These are phyloP conservation scores for Lophius americanus DNA, from an alignment of 2,797 vertebrate species.

Conservation along the genomic window DNA sequence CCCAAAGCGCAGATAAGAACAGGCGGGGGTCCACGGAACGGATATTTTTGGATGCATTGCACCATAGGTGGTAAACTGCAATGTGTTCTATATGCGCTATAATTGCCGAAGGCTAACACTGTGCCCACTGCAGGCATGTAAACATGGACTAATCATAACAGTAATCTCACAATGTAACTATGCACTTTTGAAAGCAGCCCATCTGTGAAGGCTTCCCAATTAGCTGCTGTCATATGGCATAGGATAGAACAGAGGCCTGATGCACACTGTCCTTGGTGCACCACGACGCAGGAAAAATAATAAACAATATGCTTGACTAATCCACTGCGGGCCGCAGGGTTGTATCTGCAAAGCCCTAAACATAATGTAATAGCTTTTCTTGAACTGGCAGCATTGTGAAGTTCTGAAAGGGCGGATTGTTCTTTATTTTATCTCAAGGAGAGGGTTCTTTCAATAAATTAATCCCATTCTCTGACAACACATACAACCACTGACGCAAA, in stretches of 20 bases:
- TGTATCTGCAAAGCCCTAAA: constrained; percentile 36
- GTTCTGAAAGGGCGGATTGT: constrained; percentile 36
- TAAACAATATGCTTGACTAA: constrained; percentile 39
- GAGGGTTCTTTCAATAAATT: constrained; percentile 31
- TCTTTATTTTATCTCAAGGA: constrained; percentile 39
- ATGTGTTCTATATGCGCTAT: constrained; percentile 17
- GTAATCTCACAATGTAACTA: constrained; percentile 58
- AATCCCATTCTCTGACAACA: constrained; percentile 38
- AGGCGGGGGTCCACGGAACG: neutral
- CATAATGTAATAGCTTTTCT: constrained; percentile 31
- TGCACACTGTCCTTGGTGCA: constrained; percentile 28
- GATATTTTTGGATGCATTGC: constrained; percentile 20
- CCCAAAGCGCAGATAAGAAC: neutral
- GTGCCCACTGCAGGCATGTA: constrained; percentile 43
- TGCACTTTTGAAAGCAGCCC: constrained; percentile 57
- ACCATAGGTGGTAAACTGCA: constrained; percentile 30
- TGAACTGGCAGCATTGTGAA: constrained; percentile 16
- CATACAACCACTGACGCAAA: constrained; percentile 33
- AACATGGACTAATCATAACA: constrained; percentile 63
- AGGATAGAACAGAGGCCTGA: constrained; percentile 46
- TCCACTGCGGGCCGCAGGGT: constrained; percentile 25
- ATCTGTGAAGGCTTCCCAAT: constrained; percentile 72
- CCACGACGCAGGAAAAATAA: constrained; percentile 24
- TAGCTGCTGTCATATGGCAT: constrained; percentile 72
- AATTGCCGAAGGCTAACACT: constrained; percentile 36